phyloP scores from a whole-genome alignment of 1,140 invertebrate species.

The Euura saliciscinereae region DNA sequence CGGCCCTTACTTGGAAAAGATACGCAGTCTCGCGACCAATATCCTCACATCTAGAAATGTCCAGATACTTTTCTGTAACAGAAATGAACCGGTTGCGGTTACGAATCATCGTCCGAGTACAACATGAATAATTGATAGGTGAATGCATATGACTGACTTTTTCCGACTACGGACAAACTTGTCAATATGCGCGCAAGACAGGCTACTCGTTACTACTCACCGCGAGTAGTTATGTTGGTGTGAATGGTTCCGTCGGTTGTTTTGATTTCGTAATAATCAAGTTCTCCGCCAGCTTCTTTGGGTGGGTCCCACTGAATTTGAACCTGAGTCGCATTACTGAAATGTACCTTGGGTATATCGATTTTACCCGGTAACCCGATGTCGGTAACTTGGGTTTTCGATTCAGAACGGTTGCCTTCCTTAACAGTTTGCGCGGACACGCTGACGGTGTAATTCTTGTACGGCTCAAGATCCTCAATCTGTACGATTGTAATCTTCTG shows the following conservation, averaged over 20 bases:
- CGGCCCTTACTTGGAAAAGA: constrained; percentile 52
- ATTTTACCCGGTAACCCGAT: constrained; percentile 67
- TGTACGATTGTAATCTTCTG: neutral
- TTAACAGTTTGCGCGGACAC: neutral
- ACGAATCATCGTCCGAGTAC: too few species aligned
- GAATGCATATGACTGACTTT: too few species aligned
- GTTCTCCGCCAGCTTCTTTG: constrained; percentile 64
- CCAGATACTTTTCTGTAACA: constrained; percentile 44
- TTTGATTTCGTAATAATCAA: constrained; percentile 64
- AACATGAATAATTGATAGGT: too few species aligned
- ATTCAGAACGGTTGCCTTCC: constrained; percentile 21
- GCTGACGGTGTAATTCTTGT: neutral
- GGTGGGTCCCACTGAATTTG: constrained; percentile 68
- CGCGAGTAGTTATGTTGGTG: constrained; percentile 38
- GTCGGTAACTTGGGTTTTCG: constrained; percentile 53
- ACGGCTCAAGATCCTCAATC: neutral
- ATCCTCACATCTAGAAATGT: constrained; percentile 52
- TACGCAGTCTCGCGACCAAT: constrained; percentile 42
- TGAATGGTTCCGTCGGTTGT: constrained; percentile 41
- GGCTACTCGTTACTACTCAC: neutral
- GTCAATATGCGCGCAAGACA: neutral
- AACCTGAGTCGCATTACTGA: constrained; percentile 57
- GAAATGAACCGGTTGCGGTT: constrained; percentile 5
- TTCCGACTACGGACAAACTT: too few species aligned
- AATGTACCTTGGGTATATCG: constrained; percentile 55